Base-by-base conservation (phyloP, 2,113 vertebrate species). In the Elephantulus edwardii region DNA sequence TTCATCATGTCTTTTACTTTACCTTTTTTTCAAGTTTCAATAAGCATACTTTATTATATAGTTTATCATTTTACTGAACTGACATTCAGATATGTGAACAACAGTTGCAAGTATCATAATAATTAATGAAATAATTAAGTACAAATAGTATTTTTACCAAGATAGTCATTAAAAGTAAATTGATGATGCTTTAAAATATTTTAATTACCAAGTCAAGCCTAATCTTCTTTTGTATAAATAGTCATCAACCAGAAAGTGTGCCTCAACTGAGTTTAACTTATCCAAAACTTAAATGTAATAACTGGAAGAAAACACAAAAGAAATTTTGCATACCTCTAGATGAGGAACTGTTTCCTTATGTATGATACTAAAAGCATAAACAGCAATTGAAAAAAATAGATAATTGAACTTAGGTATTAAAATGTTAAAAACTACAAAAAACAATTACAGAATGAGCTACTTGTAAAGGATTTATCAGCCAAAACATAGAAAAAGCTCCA, bases 111-210 rank as follows among this genome's bases (percentile, higher is more conserved):
- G 20, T 95, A 93, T 90, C 88, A 68, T 64, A 88, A 91, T 77
- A 76, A 94, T 93, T 96, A 96, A 95, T 96, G 95, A 95, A 96
- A 96, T 96, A 91, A 96, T 96, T 96, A 94, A 50, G 40, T 96
- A 96, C 93, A 95, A 96, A 96, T 90, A 83, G 93, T 95, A 16
- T 17, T 24, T 70, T 94, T 95, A 96, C 91, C 89, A 96, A 96
- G 96, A 95, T 91, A 95, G 96, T 95, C 93, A 97, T 94, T 95
- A 95, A 95, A 95, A 92, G 87, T 95, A 96, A 97, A 96, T 95
- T 95, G 94, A 96, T 93, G 92, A 96, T 89, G 86, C 75, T 92
- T 95, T 96, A 94, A 95, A 93, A 95, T 94, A 96, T 96, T 95
- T 95, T 1, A 26, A 95, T 96, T 96, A 96, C 91, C 86, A 81